Base-by-base conservation (phyloP, 2,888 invertebrate genomes). In the Horisme vitalbata region DNA sequence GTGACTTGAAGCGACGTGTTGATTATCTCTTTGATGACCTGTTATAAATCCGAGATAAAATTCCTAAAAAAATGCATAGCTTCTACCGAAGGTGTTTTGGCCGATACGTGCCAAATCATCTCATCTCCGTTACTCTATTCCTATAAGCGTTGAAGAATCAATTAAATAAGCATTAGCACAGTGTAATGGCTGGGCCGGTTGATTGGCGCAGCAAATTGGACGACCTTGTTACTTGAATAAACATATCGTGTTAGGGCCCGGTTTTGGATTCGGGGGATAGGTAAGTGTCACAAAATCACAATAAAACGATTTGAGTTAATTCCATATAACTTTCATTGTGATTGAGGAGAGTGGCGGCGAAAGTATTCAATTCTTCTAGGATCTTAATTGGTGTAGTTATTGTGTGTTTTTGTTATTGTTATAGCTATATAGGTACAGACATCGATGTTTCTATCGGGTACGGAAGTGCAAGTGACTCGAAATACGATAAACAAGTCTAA, bases 221-320 rank as follows among this genome's bases (percentile, higher is more conserved):
- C 60, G 60, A 57, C 67, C 68, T 67, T 63, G 57, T 66, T 63
- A 57, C 63, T 61, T 50, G 60, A 51, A 64, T 59, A 48, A 24
- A 32, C 21, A 13, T 41, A 26, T 24, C 31, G 31, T 28, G 44
- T 23, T 20, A n/a, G 15, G 23, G 28, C 20, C 48, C 38, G 43
- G 41, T 44, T 52, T 38, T 31, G 11, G 10, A 24, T 31, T 20
- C 15, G 35, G 18, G 6, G 14, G 24, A 31, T 12, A 12, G 6
- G 4, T 1, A 18, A 18, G 18, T 18, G 6, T 18, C 18, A 18
- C 1, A 13, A 13, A 14, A 26, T 1, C 5, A 39, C 26, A 41
- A 31, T 37, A 37, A 31, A 44, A 37, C 36, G n/a, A 33, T 45
- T 38, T 33, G 0, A 12, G 10, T 34, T 24, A 33, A 33, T 33